Evolutionary conservation across 2,797 vertebrate species (phyloP), one percentile per base, ranked within the genome.

Genomic region (Sebastes matsubarae): DNA sequence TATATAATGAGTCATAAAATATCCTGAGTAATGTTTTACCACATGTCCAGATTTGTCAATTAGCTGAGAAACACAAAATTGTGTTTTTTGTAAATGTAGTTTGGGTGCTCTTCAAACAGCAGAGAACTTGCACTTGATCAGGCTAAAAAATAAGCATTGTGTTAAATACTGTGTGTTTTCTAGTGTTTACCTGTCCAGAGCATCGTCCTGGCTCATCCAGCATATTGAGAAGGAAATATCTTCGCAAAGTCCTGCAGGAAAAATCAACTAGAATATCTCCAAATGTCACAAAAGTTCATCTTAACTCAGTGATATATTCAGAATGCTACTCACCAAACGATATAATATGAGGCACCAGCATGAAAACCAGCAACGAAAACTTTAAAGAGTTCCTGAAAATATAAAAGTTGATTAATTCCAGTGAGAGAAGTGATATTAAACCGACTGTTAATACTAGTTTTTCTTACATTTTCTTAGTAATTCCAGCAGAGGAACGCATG

Each of bases 181-280:
- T 38, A 38, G 8, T 22, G 12, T 68, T 67, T 85, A 96, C 95
- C 92, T 90, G n/a, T 84, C 77, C 50, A 88, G 25, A 14, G 69
- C 20, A 0, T 61, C 29, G 3, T 59, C 68, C 8, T 61, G 87
- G 54, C 75, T 85, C 75, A 90, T 76, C 95, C 95, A 96, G 32
- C 95, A 96, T 5, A 96, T 2, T 2, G 94, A 96, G 70, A 93
- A 94, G 2, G 86, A 82, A 68, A 88, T 67, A n/a, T 81, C 77
- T 1, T 83, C 63, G 52, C 88, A 88, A 1, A 32, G 36, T 36
- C 92, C 95, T 95, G 77, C 0, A 76, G 65, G 13, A 67, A 70
- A 34, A 77, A 58, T 1, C 18, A 4, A 13, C 4, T 1, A 1
- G 4, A 29, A 52, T 0, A 1, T 42, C 3, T 77, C 2, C 2